Base-by-base conservation (phyloP, 1,140 invertebrate genomes). In the Drosophila tropicalis region DNA sequence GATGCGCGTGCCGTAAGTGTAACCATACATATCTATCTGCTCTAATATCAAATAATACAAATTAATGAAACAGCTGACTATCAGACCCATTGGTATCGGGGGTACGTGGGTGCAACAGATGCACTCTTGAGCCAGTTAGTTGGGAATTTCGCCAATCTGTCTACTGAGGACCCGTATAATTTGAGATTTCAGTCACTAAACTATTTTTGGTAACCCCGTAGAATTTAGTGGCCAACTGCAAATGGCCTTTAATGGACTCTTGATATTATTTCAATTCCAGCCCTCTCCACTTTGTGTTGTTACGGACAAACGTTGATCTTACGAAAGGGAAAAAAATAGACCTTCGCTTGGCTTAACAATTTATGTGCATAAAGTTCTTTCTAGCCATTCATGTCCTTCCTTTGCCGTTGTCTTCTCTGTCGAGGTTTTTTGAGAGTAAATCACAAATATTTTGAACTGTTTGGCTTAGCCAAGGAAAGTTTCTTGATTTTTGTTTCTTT, bases 1-100 rank as follows among this genome's bases (percentile, higher is more conserved):
- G 90, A 91, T 72, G 90, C 90, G 44, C 77, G 90, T 86, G 90
- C 90, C 81, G 90, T 91, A 76, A 91, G 90, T 89, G 51, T 51
- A 4, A 51, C 19, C 22, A 10, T 17, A 51, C 17, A 22, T 5
- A 51, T 36, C 5, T 36, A 34, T 36, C 1, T 36, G 12, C 34
- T 10, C 1, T 36, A 36, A 36, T 36, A 36, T 36, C 9, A 29
- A 29, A 29, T 1, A 29, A 29, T 29, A 25, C 22, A 29, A 29
- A 29, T 0, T 29, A 5, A 6, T 3, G 6, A 29, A 6, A 29
- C 29, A 29, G 29, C 29, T 29, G 29, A 0, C 29, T 25, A 4
- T 25, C 4, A 3, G 4, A 4, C 22, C 22, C 22, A 25, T 25
- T 25, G 22, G 22, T 3, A 25, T 25, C 4, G 22, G 22, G 29